These are phyloP conservation scores for Chaenogobius annularis DNA, from an alignment of 2,113 vertebrate genomes.

Conservation along the genomic window DNA sequence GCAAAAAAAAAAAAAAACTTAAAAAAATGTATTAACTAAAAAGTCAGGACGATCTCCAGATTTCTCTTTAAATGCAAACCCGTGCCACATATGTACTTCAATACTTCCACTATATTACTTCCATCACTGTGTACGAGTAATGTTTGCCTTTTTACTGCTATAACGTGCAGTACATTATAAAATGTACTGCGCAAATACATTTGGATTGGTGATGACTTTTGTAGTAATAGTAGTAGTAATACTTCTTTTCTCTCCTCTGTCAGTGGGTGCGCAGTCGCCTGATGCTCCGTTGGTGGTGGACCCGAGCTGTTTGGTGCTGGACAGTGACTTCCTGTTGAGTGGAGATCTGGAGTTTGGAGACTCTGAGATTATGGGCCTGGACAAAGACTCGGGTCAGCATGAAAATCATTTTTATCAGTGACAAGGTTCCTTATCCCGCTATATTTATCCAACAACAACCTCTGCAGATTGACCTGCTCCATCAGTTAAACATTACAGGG, in stretches of 20 bases:
- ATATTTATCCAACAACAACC: background rate
- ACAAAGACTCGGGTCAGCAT: slow-evolving; percentile 57
- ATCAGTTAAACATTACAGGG: background rate
- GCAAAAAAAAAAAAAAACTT: too few species aligned
- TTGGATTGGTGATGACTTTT: too few species aligned
- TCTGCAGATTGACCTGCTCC: background rate
- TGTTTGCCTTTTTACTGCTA: too few species aligned
- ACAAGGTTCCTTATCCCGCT: too few species aligned
- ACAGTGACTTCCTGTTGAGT: slow-evolving; percentile 68
- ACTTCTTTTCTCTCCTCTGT: slow-evolving; percentile 28
- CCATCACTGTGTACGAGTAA: too few species aligned
- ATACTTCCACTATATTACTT: too few species aligned
- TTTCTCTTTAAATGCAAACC: too few species aligned
- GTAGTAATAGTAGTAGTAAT: background rate
- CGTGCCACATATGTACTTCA: too few species aligned
- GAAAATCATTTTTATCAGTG: background rate
- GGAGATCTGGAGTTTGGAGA: slow-evolving; percentile 68
- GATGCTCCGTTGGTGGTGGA: slow-evolving; percentile 49
- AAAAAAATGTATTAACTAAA: too few species aligned
- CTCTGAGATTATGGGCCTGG: slow-evolving; percentile 64
- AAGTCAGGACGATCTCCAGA: too few species aligned
- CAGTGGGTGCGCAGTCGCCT: slow-evolving; percentile 21
- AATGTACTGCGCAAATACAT: too few species aligned
- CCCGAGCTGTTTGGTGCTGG: slow-evolving; percentile 59
- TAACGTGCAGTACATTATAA: too few species aligned